Evolutionary conservation across 2,888 invertebrate genomes (phyloP).

Genomic region (Emesis furor): DNA sequence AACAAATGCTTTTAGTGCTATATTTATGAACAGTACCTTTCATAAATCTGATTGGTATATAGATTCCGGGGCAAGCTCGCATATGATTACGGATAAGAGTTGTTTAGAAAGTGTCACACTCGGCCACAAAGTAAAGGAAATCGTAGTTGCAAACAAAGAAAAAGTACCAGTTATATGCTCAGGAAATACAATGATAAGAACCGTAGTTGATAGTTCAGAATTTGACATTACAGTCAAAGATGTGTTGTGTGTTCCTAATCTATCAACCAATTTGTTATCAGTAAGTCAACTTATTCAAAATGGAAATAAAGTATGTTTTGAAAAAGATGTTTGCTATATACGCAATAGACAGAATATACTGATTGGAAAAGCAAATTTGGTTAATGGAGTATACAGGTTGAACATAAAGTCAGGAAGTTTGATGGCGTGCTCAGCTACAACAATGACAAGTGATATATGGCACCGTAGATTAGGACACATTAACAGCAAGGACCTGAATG

Average conservation of each 20-base stretch:
- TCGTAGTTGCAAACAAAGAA: conserved; percentile 70
- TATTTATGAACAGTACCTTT: conserved; percentile 18
- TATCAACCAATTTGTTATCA: conserved; percentile 65
- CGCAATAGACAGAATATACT: conserved; percentile 47
- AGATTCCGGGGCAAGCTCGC: conserved; percentile 59
- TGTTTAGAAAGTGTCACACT: conserved; percentile 53
- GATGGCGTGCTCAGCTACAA: conserved; percentile 19
- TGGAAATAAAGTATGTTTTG: conserved; percentile 60
- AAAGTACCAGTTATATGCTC: conserved; percentile 62
- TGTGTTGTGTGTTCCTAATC: conserved; percentile 55
- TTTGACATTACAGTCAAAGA: conserved; percentile 46
- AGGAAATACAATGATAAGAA: conserved; percentile 47
- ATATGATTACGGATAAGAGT: conserved; percentile 67
- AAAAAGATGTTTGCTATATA: conserved; percentile 39
- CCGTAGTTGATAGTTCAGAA: neutral
- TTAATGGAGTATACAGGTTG: conserved; percentile 60
- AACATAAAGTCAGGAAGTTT: too few relatives aligned
- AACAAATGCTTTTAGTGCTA: conserved; percentile 26
- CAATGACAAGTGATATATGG: conserved; percentile 32
- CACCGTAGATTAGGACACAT: conserved; percentile 56
- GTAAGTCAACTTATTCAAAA: conserved; percentile 61
- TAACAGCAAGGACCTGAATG: conserved; percentile 48
- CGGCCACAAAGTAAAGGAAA: conserved; percentile 57
- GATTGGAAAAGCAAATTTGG: conserved; percentile 47
- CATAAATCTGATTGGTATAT: conserved; percentile 54